Evolutionary conservation across 2,797 vertebrate species (phyloP), one percentile per base, ranked within the genome.

Genomic region (Crocidura indochinensis): DNA sequence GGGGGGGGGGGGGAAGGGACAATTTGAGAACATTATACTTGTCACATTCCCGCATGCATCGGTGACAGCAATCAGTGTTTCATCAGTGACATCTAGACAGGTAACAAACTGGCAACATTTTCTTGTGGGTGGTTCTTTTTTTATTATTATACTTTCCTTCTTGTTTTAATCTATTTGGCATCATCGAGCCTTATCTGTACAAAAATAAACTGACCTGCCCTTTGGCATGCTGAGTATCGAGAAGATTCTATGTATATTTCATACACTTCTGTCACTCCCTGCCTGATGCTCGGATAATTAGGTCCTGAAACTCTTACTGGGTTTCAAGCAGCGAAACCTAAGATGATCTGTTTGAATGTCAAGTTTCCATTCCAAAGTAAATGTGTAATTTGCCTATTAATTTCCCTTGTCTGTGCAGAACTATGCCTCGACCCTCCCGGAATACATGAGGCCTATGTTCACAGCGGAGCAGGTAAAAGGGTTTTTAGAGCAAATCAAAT

Each of bases 201-300:
- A 97, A 97, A 98, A 97, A 94, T 92, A 96, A 97, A 97, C 29
- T 92, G 91, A 96, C 91, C 77, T 92, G 90, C 84, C 87, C 88
- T 96, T 91, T 86, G 94, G 82, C 87, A 96, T 88, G 90, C 91
- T 84, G 96, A 96, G 90, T 96, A 97, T 96, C 96, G 95, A 38
- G 38, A 89, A 96, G 88, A 92, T 94, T 95, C 92, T 95, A 97
- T 97, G 94, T 96, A 97, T 97, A 97, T 98, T 97, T 98, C 97
- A 97, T 97, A 92, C 92, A 96, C 97, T 98, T 98, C 96, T 96
- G 92, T 94, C 91, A 97, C 92, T 95, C 91, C 96, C 91, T 94
- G 94, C 80, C 91, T 95, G 95, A 71, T 97, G 95, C 94, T 94
- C 53, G 95, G 96, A 93, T 97, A 97, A 98, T 98, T 97, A 98